Percentiles rank a stretch among this genome's conserved stretches.
phyloP scores from a whole-genome alignment of 37 sponge, comb jelly and placozoan species.

The Dysidea cf. avara region DNA sequence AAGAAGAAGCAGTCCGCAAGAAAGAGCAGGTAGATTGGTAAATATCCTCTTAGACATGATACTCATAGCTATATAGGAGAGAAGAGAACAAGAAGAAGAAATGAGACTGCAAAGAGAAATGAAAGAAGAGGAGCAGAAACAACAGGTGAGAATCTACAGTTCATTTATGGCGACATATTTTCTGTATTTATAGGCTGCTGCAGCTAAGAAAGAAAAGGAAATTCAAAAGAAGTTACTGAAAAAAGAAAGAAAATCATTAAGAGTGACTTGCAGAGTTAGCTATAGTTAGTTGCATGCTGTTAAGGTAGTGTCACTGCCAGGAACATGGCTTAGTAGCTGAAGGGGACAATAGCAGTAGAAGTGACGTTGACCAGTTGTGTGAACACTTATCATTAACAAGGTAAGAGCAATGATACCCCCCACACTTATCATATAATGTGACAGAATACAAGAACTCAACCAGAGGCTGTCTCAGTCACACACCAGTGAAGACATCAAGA shows the following conservation, averaged over 20 bases:
- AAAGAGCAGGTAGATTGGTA: slow-evolving; percentile 35
- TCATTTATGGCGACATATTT: background rate
- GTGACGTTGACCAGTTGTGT: slow-evolving; percentile 69
- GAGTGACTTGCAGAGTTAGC: slow-evolving; percentile 66
- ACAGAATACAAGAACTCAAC: slow-evolving; percentile 38
- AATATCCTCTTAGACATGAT: background rate
- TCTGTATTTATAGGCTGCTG: slow-evolving; percentile 35
- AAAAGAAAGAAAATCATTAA: slow-evolving; percentile 73
- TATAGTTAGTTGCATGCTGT: background rate
- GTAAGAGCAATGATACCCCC: background rate
- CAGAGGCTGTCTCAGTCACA: slow-evolving; percentile 8
- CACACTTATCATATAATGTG: no score
- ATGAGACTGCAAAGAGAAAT: slow-evolving; percentile 50
- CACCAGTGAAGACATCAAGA: slow-evolving; percentile 20
- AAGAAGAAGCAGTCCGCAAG: slow-evolving; percentile 64
- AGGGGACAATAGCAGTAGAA: no score
- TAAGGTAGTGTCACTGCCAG: background rate
- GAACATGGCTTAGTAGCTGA: slow-evolving; percentile 39
- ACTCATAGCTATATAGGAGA: slow-evolving; percentile 28
- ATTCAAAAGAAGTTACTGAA: slow-evolving; percentile 63
- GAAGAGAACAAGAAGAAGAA: slow-evolving; percentile 59
- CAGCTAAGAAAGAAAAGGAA: slow-evolving; percentile 70
- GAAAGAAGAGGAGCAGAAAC: slow-evolving; percentile 57
- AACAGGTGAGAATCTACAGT: slow-evolving; percentile 46
- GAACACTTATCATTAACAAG: slow-evolving; percentile 35